Conservation (phyloP, 1,140 invertebrate genomes). For the Holotrichia oblita region DNA sequence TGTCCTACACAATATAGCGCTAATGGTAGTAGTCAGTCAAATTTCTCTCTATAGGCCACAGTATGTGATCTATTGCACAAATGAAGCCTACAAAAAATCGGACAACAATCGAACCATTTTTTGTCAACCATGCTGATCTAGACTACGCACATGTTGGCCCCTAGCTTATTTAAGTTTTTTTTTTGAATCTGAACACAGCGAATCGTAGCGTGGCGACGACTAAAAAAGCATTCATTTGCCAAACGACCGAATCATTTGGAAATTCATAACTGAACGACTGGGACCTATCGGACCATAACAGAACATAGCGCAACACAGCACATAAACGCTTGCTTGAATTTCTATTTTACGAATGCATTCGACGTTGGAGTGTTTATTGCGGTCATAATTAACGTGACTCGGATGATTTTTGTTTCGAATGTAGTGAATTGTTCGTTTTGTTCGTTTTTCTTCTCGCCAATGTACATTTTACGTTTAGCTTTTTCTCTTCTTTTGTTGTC, state of each 20-base stretch:
- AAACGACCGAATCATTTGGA: slow-evolving; percentile 12
- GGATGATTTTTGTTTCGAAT: neutral
- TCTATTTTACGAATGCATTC: slow-evolving; percentile 4
- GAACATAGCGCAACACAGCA: neutral
- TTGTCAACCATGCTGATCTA: neutral
- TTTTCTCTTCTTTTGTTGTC: neutral
- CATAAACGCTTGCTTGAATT: neutral
- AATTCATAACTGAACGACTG: neutral
- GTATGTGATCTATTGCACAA: neutral
- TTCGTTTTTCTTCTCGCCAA: neutral
- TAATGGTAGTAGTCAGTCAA: neutral
- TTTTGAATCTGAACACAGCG: neutral
- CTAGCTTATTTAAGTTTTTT: neutral
- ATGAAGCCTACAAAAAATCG: neutral
- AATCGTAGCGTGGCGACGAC: neutral
- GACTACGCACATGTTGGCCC: neutral
- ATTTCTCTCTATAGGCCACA: neutral
- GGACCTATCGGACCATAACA: neutral
- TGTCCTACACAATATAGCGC: neutral
- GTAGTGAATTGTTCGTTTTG: neutral
- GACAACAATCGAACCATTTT: slow-evolving; percentile 12
- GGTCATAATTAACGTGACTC: slow-evolving; percentile 2
- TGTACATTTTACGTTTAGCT: neutral
- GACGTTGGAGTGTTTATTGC: slow-evolving; percentile 8
- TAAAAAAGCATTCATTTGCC: neutral